Evolutionary conservation across 2,113 vertebrate species (phyloP).

Genomic region (Osmerus eperlanus): DNA sequence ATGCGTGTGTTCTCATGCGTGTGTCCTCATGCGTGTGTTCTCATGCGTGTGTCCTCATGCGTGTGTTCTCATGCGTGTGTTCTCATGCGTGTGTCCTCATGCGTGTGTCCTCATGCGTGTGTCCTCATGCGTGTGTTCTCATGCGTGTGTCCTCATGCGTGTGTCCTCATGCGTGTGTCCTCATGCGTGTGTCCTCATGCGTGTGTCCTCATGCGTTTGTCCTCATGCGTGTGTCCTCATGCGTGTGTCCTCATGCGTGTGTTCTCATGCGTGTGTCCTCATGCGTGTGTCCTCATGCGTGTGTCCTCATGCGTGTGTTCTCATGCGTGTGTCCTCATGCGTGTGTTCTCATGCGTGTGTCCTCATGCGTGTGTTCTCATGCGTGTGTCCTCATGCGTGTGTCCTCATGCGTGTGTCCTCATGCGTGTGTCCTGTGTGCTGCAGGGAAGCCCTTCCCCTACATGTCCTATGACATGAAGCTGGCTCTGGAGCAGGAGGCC

Average conservation of each 20-base stretch:
- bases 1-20: no score
- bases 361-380: slow-evolving; percentile 19
- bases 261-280: no score
- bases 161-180: slow-evolving; percentile 32
- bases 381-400: no score
- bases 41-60: no score
- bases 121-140: slow-evolving; percentile 24
- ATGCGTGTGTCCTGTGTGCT: slow-evolving; percentile 49
- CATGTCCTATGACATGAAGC: slow-evolving; percentile 84
- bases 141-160: not conserved
- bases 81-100: no score
- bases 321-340: no score
- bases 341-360: not conserved
- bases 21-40: not conserved
- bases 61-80: not conserved
- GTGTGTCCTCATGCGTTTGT: slow-evolving; percentile 27
- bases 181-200: not conserved
- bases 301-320: not conserved
- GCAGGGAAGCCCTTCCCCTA: slow-evolving; percentile 83
- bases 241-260: not conserved
- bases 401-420: not conserved
- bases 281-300: no score
- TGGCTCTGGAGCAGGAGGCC: slow-evolving; percentile 82
- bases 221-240: no score
- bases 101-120: not conserved